Evolutionary conservation across 2,113 vertebrate species (phyloP), one percentile per base, ranked within the genome.

Genomic region (Heterotis niloticus): DNA sequence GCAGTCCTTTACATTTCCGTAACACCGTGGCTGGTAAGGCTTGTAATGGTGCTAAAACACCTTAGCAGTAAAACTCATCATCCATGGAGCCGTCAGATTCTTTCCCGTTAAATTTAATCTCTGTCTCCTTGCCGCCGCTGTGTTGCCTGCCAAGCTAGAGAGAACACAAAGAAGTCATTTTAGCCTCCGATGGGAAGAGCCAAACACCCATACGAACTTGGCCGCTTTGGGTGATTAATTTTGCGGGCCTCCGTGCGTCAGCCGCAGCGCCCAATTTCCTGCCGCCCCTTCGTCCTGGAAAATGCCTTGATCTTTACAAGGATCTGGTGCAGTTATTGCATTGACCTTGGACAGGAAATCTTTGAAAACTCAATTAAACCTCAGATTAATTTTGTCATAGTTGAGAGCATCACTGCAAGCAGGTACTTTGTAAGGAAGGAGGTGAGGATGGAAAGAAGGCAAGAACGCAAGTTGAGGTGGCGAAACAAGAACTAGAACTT

Each of bases 311-410:
- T 76, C 34, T 79, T 75, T 80, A 75, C 64, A 78, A 79, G 64
- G 71, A 65, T 57, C 64, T 34, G 7, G 13, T 28, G 7, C 67
- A 51, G 73, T 75, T 75, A 52, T 75, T 75, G 64, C 34, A 44
- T 34, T 80, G 79, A 80, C 79, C 79, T 80, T 75, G 79, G 64
- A 75, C 72, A 67, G 51, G 34, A 52, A 60, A 80, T 76, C 64
- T 60, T 64, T 76, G 73, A 80, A 68, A 80, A 76, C 64, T 54
- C 65, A 75, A 80, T 80, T 80, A 80, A 80, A 76, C 64, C 34
- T 26, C 20, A 56, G 16, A 80, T 80, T 76, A 80, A 80, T 29
- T 62, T 34, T 23, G 52, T 17, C 72, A 69, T 56, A 76, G 79
- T 68, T 14, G 72, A 70, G 54, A 73, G n/a, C 28, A 24, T 80